phyloP scores from a whole-genome alignment of 2,888 invertebrate genomes.

The Automeris io region DNA sequence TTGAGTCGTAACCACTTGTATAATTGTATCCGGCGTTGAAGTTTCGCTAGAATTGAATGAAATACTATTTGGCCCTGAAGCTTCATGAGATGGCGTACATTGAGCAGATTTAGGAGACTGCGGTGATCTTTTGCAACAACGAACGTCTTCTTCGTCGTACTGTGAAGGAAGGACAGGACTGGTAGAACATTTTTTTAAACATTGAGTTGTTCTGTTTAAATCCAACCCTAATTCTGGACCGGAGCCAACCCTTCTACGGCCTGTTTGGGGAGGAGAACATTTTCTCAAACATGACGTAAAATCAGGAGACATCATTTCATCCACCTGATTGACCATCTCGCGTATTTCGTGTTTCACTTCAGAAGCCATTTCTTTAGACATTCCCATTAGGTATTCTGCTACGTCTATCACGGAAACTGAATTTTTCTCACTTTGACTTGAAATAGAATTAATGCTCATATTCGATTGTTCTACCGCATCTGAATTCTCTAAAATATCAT shows the following conservation, averaged over 20 bases:
- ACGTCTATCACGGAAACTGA: conserved; percentile 86
- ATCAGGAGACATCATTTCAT: conserved; percentile 80
- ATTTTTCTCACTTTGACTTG: conserved; percentile 80
- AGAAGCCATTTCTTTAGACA: conserved; percentile 86
- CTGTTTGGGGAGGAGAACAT: conserved; percentile 65
- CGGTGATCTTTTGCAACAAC: conserved; percentile 45
- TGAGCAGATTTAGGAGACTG: conserved; percentile 64
- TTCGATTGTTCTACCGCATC: conserved; percentile 77
- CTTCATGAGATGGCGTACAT: conserved; percentile 60
- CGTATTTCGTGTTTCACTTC: conserved; percentile 87
- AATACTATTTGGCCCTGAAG: conserved; percentile 63
- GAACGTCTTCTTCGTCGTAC: conserved; percentile 52
- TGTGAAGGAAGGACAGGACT: conserved; percentile 59
- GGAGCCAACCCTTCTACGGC: conserved; percentile 56
- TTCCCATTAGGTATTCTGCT: conserved; percentile 86
- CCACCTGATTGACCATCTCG: conserved; percentile 84
- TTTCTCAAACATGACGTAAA: conserved; percentile 49
- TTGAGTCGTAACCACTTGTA: conserved; percentile 63
- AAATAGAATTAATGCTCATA: conserved; percentile 67
- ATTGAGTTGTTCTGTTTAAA: conserved; percentile 40
- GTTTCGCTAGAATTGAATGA: conserved; percentile 74
- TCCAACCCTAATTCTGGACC: conserved; percentile 65
- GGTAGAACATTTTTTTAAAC: conserved; percentile 63
- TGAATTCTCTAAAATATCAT: conserved; percentile 85
- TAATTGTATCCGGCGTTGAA: conserved; percentile 71